A percentile compares a stretch with the other conserved stretches of the same genome.
Evolutionary conservation across 2,113 vertebrate genomes (phyloP).

Genomic region (Micromys minutus): DNA sequence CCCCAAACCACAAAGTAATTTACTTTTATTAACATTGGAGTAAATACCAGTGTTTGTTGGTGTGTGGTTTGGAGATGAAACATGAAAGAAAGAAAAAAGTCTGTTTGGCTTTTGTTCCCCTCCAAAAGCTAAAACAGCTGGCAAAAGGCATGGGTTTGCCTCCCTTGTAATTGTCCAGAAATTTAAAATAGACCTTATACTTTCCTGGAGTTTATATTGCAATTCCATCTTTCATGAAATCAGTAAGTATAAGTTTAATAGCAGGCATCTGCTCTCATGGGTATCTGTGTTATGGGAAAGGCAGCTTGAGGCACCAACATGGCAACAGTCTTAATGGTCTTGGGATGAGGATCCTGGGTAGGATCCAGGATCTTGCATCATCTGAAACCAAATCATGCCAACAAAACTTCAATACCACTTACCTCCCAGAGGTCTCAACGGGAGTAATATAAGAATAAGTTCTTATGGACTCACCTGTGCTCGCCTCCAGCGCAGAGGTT

Average conservation of each 20-base stretch:
- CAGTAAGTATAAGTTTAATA: conserved; percentile 49
- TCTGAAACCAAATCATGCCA: not conserved
- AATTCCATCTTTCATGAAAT: conserved; percentile 74
- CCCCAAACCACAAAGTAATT: conserved; percentile 82
- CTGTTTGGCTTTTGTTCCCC: conserved; percentile 72
- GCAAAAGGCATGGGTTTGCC: conserved; percentile 70
- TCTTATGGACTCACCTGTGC: not conserved
- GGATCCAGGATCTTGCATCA: not conserved
- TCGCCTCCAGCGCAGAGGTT: not conserved
- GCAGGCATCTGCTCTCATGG: conserved; percentile 14
- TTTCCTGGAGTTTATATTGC: conserved; percentile 72
- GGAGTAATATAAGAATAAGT: not conserved
- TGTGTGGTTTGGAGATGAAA: conserved; percentile 82
- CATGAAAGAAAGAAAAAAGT: conserved; percentile 70
- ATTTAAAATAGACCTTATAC: conserved; percentile 74
- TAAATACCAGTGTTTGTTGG: conserved; percentile 81
- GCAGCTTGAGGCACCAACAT: not conserved
- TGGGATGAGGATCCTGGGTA: not conserved
- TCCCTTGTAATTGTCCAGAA: conserved; percentile 75
- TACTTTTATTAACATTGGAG: conserved; percentile 86
- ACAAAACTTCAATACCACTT: not conserved
- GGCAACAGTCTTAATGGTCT: not conserved
- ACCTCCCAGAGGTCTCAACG: not conserved
- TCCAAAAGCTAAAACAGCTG: conserved; percentile 67
- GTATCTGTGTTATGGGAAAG: not conserved